Base-by-base conservation (phyloP, 2,797 vertebrate species). In the Melanotaenia trifasciata region DNA sequence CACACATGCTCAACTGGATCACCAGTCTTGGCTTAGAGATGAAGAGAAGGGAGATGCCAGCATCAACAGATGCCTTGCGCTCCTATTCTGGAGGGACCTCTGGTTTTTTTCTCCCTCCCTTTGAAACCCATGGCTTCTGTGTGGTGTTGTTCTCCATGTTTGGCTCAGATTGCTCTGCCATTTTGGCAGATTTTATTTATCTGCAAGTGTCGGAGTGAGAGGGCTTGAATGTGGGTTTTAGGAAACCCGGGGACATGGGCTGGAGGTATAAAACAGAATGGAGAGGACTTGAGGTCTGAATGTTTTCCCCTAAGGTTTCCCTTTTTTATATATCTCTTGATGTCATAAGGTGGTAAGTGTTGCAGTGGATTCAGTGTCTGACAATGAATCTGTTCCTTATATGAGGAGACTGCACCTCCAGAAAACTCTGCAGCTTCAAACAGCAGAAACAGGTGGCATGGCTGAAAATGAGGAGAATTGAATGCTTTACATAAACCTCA, bases 51-150 rank as follows among this genome's bases (percentile, higher is more conserved):
- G 73, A 75, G 82, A 79, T 86, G 87, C 94, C 94, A 95, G 91
- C 78, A 87, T 85, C 90, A 93, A 93, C 93, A 95, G 94, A 95
- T 95, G 94, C 91, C 92, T 87, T 70, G 82, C 80, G 84, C 89
- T 92, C 85, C 76, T 85, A 87, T 91, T 93, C 91, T 92, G 86
- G 90, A 91, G 87, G 87, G 87, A 81, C 70, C 71, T 80, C 76
- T 89, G 86, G 60, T 84, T 50, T 47, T 79, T 79, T 84, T 70
- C 79, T 78, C 70, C 72, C 82, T 84, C 73, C 84, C 80, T 90
- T 89, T 92, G 87, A 90, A 90, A 91, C 84, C 84, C 74, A 58
- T 26, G 63, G 74, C 84, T 76, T 87, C 70, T 87, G 77, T 90
- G 81, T 64, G 77, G 86, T 77, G 88, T 88, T 90, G 87, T 91